Evolutionary conservation across 1,140 invertebrate genomes (phyloP).

Genomic region (Elysia chlorotica): DNA sequence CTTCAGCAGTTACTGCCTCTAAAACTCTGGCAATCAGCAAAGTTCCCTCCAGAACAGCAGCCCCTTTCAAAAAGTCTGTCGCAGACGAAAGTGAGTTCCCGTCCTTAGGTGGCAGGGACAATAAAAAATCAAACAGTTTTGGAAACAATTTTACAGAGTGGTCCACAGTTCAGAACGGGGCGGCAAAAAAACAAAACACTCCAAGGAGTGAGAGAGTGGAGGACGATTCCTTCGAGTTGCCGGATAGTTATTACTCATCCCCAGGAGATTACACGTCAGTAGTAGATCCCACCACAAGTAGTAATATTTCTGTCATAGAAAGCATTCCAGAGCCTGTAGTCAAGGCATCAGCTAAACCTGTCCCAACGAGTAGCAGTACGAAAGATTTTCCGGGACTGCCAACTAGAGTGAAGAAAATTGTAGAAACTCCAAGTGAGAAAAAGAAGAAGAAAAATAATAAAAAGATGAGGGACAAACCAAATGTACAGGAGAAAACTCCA

Average conservation of each 20-base stretch:
- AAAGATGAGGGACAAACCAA: neutral
- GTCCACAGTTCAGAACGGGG: slow-evolving; percentile 1
- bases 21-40: too few species aligned
- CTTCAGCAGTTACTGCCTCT: too few species aligned
- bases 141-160: neutral
- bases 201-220: slow-evolving; percentile 23
- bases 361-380: neutral
- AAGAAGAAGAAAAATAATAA: slow-evolving; percentile 13
- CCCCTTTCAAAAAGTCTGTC: neutral
- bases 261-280: neutral
- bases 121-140: slow-evolving; percentile 4
- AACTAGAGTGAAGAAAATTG: neutral
- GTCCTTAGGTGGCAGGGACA: slow-evolving; percentile 36
- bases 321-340: neutral
- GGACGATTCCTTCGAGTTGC: slow-evolving; percentile 19
- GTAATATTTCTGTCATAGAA: neutral
- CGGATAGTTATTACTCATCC: slow-evolving; percentile 13
- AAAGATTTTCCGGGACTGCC: slow-evolving; percentile 24
- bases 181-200: slow-evolving; percentile 7
- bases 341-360: neutral
- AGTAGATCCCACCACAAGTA: neutral
- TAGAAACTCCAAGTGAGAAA: slow-evolving; percentile 2
- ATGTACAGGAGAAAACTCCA: too few species aligned
- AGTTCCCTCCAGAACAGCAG: too few species aligned
- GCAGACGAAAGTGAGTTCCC: slow-evolving; percentile 58